phyloP scores from a whole-genome alignment of 2,888 invertebrate genomes.

The Ochropleura leucogaster region DNA sequence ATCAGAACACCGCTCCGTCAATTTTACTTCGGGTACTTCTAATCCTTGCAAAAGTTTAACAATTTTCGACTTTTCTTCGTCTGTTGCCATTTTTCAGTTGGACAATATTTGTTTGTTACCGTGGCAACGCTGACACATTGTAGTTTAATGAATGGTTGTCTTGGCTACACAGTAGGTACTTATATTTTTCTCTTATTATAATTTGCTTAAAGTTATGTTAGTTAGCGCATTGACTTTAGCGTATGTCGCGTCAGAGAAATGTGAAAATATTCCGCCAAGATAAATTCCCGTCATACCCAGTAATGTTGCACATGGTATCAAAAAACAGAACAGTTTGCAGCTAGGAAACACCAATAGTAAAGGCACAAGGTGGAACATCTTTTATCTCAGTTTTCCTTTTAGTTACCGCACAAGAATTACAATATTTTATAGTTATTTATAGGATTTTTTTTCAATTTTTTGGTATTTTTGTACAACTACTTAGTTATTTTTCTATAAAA shows the following conservation, averaged over 20 bases:
- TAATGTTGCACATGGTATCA: constrained; percentile 74
- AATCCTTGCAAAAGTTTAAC: constrained; percentile 81
- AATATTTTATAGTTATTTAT: constrained; percentile 20
- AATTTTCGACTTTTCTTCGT: constrained; percentile 84
- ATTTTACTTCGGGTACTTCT: constrained; percentile 81
- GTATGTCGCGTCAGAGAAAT: constrained; percentile 67
- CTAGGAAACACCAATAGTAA: constrained; percentile 74
- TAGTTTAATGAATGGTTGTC: constrained; percentile 17
- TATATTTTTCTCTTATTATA: neutral
- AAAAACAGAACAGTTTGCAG: constrained; percentile 77
- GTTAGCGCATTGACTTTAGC: constrained; percentile 69
- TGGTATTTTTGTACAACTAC: neutral
- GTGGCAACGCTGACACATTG: constrained; percentile 34
- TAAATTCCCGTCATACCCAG: constrained; percentile 74
- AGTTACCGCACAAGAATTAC: neutral
- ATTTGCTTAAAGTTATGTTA: constrained; percentile 58
- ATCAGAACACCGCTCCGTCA: constrained; percentile 80
- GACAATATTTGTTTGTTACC: constrained; percentile 40
- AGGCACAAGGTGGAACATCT: constrained; percentile 72
- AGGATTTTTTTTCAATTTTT: constrained; percentile 44
- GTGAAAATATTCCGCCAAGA: constrained; percentile 68
- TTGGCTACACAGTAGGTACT: constrained; percentile 15
- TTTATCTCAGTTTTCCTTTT: constrained; percentile 3
- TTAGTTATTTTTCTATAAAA: constrained; percentile 33
- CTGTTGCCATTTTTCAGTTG: constrained; percentile 78